Percentiles rank a stretch among this genome's conserved stretches.
These are phyloP conservation scores for Drosophila teissieri DNA, from an alignment of 1,140 invertebrate species.

Conservation along the genomic window DNA sequence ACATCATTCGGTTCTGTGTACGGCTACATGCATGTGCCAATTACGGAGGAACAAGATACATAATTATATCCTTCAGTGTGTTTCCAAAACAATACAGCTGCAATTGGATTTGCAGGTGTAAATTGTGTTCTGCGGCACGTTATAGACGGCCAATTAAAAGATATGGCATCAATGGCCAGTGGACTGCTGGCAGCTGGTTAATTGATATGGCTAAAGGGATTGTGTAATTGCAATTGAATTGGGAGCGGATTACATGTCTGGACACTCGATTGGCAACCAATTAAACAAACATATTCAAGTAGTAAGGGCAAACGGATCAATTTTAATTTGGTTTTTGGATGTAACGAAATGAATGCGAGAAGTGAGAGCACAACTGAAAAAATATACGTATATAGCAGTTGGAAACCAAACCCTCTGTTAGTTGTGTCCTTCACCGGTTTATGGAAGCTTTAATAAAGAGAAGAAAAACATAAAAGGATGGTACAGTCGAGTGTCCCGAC, in stretches of 20 bases:
- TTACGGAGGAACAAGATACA: conserved; percentile 19
- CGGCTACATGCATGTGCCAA: conserved; percentile 14
- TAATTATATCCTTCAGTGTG: conserved; percentile 23
- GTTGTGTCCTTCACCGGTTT: conserved; percentile 1
- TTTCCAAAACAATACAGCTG: conserved; percentile 9
- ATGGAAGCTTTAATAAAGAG: background rate
- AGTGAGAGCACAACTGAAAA: conserved; percentile 8
- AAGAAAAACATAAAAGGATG: background rate
- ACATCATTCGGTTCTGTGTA: background rate
- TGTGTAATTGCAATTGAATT: conserved; percentile 58
- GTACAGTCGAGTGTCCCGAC: background rate
- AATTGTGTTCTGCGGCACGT: conserved; percentile 31
- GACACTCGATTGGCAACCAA: conserved; percentile 38
- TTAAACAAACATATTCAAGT: conserved; percentile 39
- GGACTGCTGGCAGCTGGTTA: conserved; percentile 25
- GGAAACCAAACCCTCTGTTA: conserved; percentile 6
- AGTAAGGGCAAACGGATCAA: conserved; percentile 10
- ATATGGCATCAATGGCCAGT: conserved; percentile 43
- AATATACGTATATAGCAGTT: background rate
- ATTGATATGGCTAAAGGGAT: conserved; percentile 32
- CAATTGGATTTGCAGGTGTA: conserved; percentile 45
- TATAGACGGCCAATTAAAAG: conserved; percentile 56
- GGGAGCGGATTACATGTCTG: conserved; percentile 38
- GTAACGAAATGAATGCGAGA: conserved; percentile 2
- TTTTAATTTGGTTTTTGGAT: conserved; percentile 28